A percentile compares a stretch with the other conserved stretches of the same genome.
phyloP scores from a whole-genome alignment of 2,888 invertebrate genomes.

The Orchestes rusci region DNA sequence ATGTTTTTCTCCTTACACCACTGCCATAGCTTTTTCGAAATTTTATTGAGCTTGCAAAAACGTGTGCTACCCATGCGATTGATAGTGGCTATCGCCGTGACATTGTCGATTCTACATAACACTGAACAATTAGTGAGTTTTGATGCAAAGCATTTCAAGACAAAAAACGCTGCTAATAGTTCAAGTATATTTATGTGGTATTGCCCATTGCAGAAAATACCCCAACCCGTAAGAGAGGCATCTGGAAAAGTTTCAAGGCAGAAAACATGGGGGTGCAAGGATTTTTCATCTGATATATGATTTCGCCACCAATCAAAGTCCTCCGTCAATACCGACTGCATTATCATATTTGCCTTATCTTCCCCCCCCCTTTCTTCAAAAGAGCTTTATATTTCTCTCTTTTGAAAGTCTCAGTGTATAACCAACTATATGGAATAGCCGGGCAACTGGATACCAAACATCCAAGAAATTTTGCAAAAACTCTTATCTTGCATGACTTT shows the following conservation, averaged over 20 bases:
- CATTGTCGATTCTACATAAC: slow-evolving; percentile 8
- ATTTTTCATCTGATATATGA: not conserved
- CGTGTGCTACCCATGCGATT: slow-evolving; percentile 5
- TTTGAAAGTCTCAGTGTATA: not conserved
- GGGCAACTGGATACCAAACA: no score
- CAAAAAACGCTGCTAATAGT: not conserved
- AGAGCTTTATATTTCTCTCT: not conserved
- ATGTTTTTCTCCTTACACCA: slow-evolving; percentile 9
- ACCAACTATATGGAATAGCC: not conserved
- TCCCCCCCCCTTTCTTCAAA: not conserved
- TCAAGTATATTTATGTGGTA: slow-evolving; percentile 3
- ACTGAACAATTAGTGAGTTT: slow-evolving; percentile 2
- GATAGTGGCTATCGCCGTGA: slow-evolving; percentile 5
- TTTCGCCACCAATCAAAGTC: slow-evolving; percentile 1
- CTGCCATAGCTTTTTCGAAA: slow-evolving; percentile 5
- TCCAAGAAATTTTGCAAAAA: no score
- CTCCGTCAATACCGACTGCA: no score
- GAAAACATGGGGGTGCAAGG: no score
- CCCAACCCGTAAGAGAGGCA: not conserved
- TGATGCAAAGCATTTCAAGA: slow-evolving; percentile 6
- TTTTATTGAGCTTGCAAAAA: slow-evolving; percentile 1
- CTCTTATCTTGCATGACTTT: no score
- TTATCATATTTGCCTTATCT: not conserved
- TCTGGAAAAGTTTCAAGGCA: not conserved
- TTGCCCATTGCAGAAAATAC: slow-evolving; percentile 1